These are phyloP conservation scores for Sitobion miscanthi DNA, from an alignment of 1,140 invertebrate species.

Conservation along the genomic window DNA sequence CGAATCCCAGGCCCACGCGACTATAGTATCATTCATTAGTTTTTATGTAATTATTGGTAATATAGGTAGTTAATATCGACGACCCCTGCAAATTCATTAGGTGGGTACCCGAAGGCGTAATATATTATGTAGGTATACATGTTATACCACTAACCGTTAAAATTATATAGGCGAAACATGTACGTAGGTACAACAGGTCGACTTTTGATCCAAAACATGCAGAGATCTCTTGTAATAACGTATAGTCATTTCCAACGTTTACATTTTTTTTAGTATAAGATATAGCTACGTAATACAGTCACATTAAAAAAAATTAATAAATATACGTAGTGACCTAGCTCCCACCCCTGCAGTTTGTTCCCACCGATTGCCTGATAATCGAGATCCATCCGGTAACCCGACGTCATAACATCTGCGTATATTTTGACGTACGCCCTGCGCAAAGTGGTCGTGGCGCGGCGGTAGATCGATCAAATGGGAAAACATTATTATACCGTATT, in stretches of 20 bases:
- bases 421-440: no score
- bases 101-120: neutral
- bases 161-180: no score
- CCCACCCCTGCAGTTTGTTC: neutral
- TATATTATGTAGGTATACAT: neutral
- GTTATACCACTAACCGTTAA: neutral
- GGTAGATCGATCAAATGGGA: slow-evolving; percentile 1
- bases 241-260: neutral
- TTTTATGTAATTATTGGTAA: neutral
- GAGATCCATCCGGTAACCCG: neutral
- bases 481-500: neutral
- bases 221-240: neutral
- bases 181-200: no score
- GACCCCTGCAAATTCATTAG: neutral
- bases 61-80: neutral
- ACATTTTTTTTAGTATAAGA: neutral
- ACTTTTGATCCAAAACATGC: neutral
- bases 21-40: neutral
- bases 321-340: neutral
- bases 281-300: neutral
- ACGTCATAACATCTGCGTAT: neutral
- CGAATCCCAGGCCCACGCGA: neutral
- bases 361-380: neutral
- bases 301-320: neutral
- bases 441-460: neutral